Conservation (phyloP, 2,797 vertebrate species). For the Anabacerthia variegaticeps region DNA sequence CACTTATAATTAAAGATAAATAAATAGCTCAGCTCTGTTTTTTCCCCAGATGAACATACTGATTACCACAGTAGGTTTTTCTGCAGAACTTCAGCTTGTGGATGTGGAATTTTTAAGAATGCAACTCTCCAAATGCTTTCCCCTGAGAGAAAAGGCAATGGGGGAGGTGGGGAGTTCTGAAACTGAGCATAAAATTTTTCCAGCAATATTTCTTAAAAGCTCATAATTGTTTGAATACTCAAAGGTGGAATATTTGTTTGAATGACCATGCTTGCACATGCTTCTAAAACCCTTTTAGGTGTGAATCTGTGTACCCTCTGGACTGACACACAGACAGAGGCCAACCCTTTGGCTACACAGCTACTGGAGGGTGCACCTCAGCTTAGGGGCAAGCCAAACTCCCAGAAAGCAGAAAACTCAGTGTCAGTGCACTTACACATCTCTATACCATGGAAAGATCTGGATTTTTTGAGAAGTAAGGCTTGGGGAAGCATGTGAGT, state of each 20-base stretch:
- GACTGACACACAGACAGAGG: background rate
- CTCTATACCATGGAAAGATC: background rate
- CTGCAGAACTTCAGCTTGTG: background rate
- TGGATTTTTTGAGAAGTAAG: background rate
- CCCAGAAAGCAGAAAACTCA: background rate
- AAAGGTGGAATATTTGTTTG: background rate
- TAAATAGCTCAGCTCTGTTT: conserved; percentile 59
- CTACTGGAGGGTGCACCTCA: background rate
- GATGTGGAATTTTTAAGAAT: background rate
- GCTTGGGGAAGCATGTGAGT: background rate
- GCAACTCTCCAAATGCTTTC: background rate
- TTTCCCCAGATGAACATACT: conserved; percentile 12
- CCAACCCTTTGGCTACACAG: background rate
- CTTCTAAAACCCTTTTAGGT: background rate
- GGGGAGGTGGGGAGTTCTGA: background rate
- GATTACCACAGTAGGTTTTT: conserved; percentile 28
- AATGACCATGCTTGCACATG: background rate
- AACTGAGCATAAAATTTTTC: background rate
- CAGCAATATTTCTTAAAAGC: background rate
- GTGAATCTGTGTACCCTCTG: background rate
- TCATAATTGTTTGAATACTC: background rate
- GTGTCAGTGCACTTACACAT: background rate
- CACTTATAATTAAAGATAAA: conserved; percentile 65
- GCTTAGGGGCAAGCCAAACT: background rate
- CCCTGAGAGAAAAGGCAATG: background rate